Percentiles rank a stretch among this genome's conserved stretches.
phyloP scores from a whole-genome alignment of 2,888 invertebrate genomes.

The Thereva nobilitata region DNA sequence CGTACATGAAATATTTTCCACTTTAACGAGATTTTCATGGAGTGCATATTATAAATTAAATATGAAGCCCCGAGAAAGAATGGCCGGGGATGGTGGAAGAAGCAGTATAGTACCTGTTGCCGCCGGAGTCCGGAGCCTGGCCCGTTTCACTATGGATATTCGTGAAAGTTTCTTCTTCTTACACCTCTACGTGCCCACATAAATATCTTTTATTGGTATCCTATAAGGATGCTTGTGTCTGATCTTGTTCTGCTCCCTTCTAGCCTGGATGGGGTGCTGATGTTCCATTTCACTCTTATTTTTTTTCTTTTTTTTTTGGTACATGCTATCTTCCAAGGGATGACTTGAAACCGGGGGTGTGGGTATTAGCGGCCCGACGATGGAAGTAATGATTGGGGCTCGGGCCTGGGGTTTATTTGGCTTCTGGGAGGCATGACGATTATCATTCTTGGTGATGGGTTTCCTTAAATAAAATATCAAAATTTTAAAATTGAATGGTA shows the following conservation, averaged over 20 bases:
- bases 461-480: conserved; percentile 36
- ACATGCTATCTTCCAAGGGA: no score
- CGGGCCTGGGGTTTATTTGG: conserved; percentile 33
- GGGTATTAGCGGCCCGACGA: not conserved
- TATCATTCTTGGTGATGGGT: conserved; percentile 31
- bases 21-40: conserved; percentile 39
- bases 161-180: not conserved
- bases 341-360: no score
- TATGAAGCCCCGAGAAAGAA: conserved; percentile 22
- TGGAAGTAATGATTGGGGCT: conserved; percentile 19
- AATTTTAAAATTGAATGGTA: conserved; percentile 29
- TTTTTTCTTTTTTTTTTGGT: not conserved
- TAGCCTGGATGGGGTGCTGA: conserved; percentile 14
- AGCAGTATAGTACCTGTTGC: conserved; percentile 33
- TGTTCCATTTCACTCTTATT: conserved; percentile 12
- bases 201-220: conserved; percentile 40
- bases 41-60: conserved; percentile 41
- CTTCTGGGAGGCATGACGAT: conserved; percentile 38
- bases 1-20: conserved; percentile 30
- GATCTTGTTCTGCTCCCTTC: conserved; percentile 10
- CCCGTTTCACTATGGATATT: not conserved
- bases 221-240: conserved; percentile 23
- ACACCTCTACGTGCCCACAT: conserved; percentile 36
- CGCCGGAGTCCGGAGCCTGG: not conserved
- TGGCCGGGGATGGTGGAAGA: not conserved